phyloP scores from a whole-genome alignment of 1,140 invertebrate species.

The Babylonia areolata region DNA sequence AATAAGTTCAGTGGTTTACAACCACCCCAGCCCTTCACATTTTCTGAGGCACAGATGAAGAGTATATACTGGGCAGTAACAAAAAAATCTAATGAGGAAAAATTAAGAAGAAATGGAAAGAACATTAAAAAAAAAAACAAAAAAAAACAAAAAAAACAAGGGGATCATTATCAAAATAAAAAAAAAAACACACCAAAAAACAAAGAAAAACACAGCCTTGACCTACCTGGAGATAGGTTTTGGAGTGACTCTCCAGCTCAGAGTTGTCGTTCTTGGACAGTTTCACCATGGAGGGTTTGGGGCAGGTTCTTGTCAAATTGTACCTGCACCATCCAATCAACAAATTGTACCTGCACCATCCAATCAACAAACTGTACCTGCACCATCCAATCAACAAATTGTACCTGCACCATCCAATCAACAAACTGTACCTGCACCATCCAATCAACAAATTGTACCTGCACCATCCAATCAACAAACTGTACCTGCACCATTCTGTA shows the following conservation, averaged over 20 bases:
- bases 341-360: too few relatives aligned
- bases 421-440: too few relatives aligned
- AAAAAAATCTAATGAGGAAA: neutral
- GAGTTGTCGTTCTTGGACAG: slow-evolving; percentile 77
- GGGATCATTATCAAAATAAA: neutral
- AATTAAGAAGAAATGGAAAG: neutral
- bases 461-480: too few relatives aligned
- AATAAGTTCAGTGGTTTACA: too few relatives aligned
- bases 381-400: too few relatives aligned
- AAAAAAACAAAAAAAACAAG: neutral
- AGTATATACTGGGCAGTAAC: too few relatives aligned
- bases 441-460: too few relatives aligned
- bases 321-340: slow-evolving; percentile 68
- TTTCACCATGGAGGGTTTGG: slow-evolving; percentile 74
- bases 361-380: too few relatives aligned
- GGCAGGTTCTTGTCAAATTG: slow-evolving; percentile 68
- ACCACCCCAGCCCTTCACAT: too few relatives aligned
- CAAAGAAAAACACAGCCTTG: neutral
- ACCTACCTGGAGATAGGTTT: slow-evolving; percentile 63
- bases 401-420: too few relatives aligned
- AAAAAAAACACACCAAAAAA: neutral
- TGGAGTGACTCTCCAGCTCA: slow-evolving; percentile 74
- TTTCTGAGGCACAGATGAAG: too few relatives aligned
- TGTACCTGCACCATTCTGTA: too few relatives aligned
- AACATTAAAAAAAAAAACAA: neutral